Evolutionary conservation across 2,888 invertebrate genomes (phyloP).

Genomic region (Diaprepes abbreviatus): DNA sequence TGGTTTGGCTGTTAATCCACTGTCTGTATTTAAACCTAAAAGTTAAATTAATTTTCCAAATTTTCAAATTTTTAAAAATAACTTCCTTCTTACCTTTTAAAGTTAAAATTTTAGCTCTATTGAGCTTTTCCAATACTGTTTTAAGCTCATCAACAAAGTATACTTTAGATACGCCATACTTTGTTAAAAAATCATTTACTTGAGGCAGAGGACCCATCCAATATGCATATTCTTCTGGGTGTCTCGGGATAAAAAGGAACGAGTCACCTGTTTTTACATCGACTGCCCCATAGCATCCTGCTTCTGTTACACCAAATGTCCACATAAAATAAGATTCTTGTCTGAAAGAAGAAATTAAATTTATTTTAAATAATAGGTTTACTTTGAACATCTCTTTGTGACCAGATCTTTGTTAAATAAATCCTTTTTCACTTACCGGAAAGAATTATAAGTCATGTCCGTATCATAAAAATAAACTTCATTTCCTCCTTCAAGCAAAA

Average conservation of each 20-base stretch:
- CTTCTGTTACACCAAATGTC: slow-evolving; percentile 92
- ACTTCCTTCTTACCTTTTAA: slow-evolving; percentile 45
- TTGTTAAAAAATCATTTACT: slow-evolving; percentile 79
- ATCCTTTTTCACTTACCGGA: no score
- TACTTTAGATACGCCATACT: slow-evolving; percentile 88
- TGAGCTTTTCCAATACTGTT: slow-evolving; percentile 71
- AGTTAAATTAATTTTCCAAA: no score
- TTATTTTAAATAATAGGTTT: no score
- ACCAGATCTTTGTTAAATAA: no score
- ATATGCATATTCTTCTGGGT: slow-evolving; percentile 88
- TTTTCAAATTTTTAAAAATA: no score
- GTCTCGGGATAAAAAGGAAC: slow-evolving; percentile 87
- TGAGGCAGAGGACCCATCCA: slow-evolving; percentile 92
- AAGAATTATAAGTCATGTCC: slow-evolving; percentile 82
- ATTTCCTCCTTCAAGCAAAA: slow-evolving; percentile 90
- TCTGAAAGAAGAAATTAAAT: slow-evolving; percentile 34
- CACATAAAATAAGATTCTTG: slow-evolving; percentile 98
- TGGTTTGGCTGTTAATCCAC: slow-evolving; percentile 82
- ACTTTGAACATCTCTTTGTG: no score
- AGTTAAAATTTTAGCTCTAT: slow-evolving; percentile 74
- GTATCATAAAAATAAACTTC: slow-evolving; percentile 87
- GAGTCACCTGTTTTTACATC: slow-evolving; percentile 79
- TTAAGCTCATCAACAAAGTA: slow-evolving; percentile 78
- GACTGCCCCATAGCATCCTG: slow-evolving; percentile 90
- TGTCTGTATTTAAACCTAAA: slow-evolving; percentile 96